Base-by-base conservation (phyloP, 2,113 vertebrate species). In the Sebastes fasciatus region DNA sequence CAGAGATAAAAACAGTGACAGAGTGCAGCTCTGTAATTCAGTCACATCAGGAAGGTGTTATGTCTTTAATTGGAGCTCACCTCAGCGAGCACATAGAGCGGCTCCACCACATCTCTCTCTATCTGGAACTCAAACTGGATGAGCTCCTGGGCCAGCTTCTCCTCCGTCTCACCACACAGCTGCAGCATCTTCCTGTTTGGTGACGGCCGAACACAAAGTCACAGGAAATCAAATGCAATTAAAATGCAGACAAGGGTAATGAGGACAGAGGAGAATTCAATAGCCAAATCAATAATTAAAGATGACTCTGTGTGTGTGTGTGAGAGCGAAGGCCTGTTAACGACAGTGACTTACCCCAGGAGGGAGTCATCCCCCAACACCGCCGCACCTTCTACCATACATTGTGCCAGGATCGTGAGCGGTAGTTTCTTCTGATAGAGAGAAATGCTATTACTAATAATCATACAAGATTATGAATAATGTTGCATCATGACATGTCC, bases 121-220 rank as follows among this genome's bases (percentile, higher is more conserved):
- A 98, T 96, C 94, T 99, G 96, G 89, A 97, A 92, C 91, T 99
- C 98, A 48, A 99, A 99, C 83, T 98, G 96, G 86, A 98, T 97
- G 55, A 99, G 97, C 91, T 99, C 98, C 93, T 98, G 98, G 0
- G 97, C 98, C 86, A 99, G 89, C 77, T 95, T 97, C 92, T 99
- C 98, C 77, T 99, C 98, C 0, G 97, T 97, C 78, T 99, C 98
- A 1, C 98, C 98, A 0, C 98, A 98, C 42, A 99, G 87, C 72
- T 96, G 96, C 90, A 99, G 95, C 98, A 99, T 99, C 95, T 97
- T 99, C 89, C 98, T 99, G 94, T 89, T 87, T 58, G 52, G 66
- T 68, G 61, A 61, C 11, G 68, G 43, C 14, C 82, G 66, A 64
- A 71, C 46, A 66, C 71, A 79, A 71, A 86, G 79, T 65, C 82